Base-by-base conservation (phyloP, 2,888 invertebrate species). In the Platerodrilus igneus region DNA sequence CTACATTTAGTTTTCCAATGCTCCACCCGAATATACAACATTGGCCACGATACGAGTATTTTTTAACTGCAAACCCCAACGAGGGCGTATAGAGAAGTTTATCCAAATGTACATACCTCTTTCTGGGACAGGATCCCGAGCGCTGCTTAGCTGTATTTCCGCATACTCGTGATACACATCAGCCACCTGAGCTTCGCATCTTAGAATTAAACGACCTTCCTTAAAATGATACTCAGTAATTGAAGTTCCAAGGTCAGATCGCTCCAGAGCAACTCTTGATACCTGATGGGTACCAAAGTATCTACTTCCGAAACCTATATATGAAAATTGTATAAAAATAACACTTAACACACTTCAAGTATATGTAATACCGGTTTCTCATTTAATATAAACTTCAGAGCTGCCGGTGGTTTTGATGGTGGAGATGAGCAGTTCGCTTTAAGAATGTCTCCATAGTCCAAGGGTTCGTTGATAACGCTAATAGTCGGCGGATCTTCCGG, bases 401-500 rank as follows among this genome's bases (percentile, higher is more conserved):
- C 78, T 19, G 83, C 81, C 22, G 80, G 75, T 5, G 88, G 89
- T 52, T 77, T 76, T 8, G 86, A 83, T 3, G 84, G 82, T 4
- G 81, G 77, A 3, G 85, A 80, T 8, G 84, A 80, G 68, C 89
- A 89, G 71, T 89, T 89, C 31, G 86, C 87, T 41, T 73, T 72
- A 44, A 89, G 69, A 21, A 74, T 71, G 64, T 88, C 87, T 1
- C 86, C 86, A 1, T 82, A 79, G 61, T 83, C 81, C 64, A 88
- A 83, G 33, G 81, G 79, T 38, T 81, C 79, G 45, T 81, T 78
- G 53, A 84, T 83, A 10, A 86, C 78, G 55, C 76, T 75, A 54
- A 88, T 74, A 47, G 74, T 69, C 13, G 87, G 87, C 15, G 78
- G 76, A 39, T 71, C 69, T 34, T 76, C 73, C n/a, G 88, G 88